These are phyloP conservation scores for Tenthredo distinguenda DNA, from an alignment of 2,888 invertebrate species.

Conservation along the genomic window DNA sequence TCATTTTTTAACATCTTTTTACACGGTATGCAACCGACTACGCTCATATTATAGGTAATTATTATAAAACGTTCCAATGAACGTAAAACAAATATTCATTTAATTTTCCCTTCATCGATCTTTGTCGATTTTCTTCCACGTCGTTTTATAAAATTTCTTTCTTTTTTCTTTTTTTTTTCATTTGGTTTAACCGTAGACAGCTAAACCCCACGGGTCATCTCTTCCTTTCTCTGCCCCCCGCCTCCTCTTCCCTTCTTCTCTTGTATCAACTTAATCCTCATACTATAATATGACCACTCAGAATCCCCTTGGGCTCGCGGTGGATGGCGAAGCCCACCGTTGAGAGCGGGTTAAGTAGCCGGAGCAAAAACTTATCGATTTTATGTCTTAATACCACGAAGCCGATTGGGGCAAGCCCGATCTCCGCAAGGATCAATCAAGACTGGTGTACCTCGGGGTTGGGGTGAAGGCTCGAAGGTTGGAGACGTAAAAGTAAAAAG, in stretches of 20 bases:
- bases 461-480: background rate
- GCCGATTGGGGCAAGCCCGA: constrained; percentile 52
- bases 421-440: constrained; percentile 49
- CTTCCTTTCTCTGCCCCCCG: background rate
- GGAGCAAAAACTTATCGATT: constrained; percentile 66
- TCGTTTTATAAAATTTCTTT: background rate
- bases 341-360: constrained; percentile 59
- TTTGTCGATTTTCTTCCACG: background rate
- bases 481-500: background rate
- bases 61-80: background rate
- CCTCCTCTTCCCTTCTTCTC: constrained; percentile 5
- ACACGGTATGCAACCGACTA: background rate
- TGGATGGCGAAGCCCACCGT: constrained; percentile 35
- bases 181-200: background rate
- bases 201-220: constrained; percentile 28
- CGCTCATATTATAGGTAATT: background rate
- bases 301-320: constrained; percentile 45
- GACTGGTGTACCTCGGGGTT: background rate
- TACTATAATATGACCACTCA: constrained; percentile 48
- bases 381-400: constrained; percentile 67
- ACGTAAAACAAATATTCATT: background rate
- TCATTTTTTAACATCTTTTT: constrained; percentile 57
- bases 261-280: constrained; percentile 44
- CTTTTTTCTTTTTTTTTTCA: background rate
- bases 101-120: background rate